Base-by-base conservation (phyloP, 2,113 vertebrate species). In the Oreochromis spilurus region DNA sequence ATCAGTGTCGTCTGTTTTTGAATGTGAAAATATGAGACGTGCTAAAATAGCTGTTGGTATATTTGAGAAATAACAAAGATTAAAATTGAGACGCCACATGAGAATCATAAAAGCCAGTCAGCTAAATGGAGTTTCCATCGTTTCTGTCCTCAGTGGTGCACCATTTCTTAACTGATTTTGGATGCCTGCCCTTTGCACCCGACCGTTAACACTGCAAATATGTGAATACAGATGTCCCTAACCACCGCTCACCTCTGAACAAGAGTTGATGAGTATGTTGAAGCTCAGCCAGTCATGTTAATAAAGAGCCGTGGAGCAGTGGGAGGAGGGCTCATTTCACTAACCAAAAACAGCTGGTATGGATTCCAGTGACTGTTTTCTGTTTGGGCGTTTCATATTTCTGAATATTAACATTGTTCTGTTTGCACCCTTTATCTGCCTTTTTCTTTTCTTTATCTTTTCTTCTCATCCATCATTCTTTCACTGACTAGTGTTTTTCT, bases 271-370 rank as follows among this genome's bases (percentile, higher is more conserved):
- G 84, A 90, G 86, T n/a, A 45, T 55, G 50, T 57, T 62, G 87
- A 85, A 57, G 57, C 86, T 52, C 75, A 80, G 84, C 83, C 88
- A 88, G 88, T 77, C 82, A 89, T 89, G 80, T 94, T 94, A 89
- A 94, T 93, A 93, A 89, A 89, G 86, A 53, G 78, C 78, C 75
- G 24, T 83, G 65, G 70, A 88, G 84, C 87, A 67, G 79, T 81
- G 50, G 84, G 82, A 85, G 82, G 80, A 57, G 55, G 45, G 72
- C 57, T 83, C 58, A 81, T 58, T 13, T 29, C 67, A 24, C 80
- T 89, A 93, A 95, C 65, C 53, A 90, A 82, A 93, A 93, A 89
- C 93, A 95, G 92, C 88, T 95, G 94, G 29, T 81, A 52, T 48
- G 90, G 88, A 93, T 95, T 93, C 90, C 89, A 89, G 55, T 50